A percentile compares a stretch with the other conserved stretches of the same genome.
Conservation (phyloP, 2,113 vertebrate genomes). For the Callipepla californica region DNA sequence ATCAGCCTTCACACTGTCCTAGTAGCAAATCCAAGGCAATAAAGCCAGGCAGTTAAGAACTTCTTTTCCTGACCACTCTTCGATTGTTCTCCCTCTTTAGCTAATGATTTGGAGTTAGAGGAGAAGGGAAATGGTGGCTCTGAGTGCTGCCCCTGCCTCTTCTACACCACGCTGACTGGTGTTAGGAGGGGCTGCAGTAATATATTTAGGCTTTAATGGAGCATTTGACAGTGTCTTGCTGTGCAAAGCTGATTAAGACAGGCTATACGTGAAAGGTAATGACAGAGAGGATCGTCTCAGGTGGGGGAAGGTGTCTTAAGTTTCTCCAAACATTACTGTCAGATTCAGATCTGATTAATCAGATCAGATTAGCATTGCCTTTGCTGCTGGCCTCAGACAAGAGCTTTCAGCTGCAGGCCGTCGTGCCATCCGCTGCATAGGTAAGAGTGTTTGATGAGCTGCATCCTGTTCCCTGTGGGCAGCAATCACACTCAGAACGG, state of each 20-base stretch:
- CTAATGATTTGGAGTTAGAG: background rate
- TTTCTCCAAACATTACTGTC: background rate
- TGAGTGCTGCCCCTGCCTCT: background rate
- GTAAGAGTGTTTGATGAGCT: constrained; percentile 30
- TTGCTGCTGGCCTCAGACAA: background rate
- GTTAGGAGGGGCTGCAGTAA: background rate
- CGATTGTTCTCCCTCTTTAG: background rate
- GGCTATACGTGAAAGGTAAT: background rate
- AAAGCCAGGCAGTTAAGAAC: background rate
- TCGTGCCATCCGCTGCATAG: background rate
- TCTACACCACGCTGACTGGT: background rate
- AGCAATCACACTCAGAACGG: background rate
- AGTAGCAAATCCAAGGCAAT: background rate
- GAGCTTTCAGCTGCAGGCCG: background rate
- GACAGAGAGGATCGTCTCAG: background rate
- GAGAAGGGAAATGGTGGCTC: background rate
- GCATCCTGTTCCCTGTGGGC: background rate
- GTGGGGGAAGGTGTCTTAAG: background rate
- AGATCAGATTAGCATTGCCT: background rate
- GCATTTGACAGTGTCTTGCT: background rate
- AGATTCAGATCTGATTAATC: constrained; percentile 33
- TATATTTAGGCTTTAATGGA: constrained; percentile 1
- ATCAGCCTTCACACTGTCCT: background rate
- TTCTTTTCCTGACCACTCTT: background rate
- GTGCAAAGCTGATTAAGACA: background rate